These are phyloP conservation scores for Cephus cinctus DNA, from an alignment of 1,140 invertebrate genomes.

Conservation along the genomic window DNA sequence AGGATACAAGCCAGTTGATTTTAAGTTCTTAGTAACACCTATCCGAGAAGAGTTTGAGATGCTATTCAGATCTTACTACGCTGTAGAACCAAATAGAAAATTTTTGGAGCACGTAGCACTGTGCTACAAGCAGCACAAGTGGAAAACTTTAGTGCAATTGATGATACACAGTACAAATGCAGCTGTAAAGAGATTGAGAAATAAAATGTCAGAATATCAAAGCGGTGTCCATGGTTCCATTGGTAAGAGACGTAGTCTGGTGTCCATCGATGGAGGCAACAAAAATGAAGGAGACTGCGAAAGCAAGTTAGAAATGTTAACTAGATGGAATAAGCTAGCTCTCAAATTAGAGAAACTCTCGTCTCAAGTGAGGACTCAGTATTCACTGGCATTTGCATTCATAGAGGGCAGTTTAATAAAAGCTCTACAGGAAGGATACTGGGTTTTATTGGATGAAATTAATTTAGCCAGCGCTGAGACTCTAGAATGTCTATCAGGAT, in stretches of 20 bases:
- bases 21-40: slow-evolving; percentile 80
- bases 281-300: slow-evolving; percentile 45
- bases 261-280: slow-evolving; percentile 20
- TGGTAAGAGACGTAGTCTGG: slow-evolving; percentile 13
- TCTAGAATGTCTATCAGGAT: slow-evolving; percentile 89
- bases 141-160: slow-evolving; percentile 70
- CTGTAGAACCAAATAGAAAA: slow-evolving; percentile 76
- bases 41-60: slow-evolving; percentile 83
- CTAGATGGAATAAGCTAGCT: slow-evolving; percentile 65
- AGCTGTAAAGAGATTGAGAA: slow-evolving; percentile 62
- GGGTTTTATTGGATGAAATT: slow-evolving; percentile 97
- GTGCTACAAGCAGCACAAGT: slow-evolving; percentile 73
- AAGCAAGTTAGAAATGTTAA: slow-evolving; percentile 35
- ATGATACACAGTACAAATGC: slow-evolving; percentile 75
- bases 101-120: slow-evolving; percentile 79
- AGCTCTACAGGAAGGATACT: slow-evolving; percentile 86
- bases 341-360: slow-evolving; percentile 71
- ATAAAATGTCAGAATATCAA: slow-evolving; percentile 11
- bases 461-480: slow-evolving; percentile 96
- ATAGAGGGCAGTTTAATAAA: slow-evolving; percentile 91
- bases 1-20: slow-evolving; percentile 94
- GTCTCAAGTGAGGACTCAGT: slow-evolving; percentile 67
- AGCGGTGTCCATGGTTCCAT: slow-evolving; percentile 23
- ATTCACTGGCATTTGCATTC: slow-evolving; percentile 85
- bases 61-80: slow-evolving; percentile 79